Base-by-base conservation (phyloP, 2,888 invertebrate genomes). In the Cetonia aurata region DNA sequence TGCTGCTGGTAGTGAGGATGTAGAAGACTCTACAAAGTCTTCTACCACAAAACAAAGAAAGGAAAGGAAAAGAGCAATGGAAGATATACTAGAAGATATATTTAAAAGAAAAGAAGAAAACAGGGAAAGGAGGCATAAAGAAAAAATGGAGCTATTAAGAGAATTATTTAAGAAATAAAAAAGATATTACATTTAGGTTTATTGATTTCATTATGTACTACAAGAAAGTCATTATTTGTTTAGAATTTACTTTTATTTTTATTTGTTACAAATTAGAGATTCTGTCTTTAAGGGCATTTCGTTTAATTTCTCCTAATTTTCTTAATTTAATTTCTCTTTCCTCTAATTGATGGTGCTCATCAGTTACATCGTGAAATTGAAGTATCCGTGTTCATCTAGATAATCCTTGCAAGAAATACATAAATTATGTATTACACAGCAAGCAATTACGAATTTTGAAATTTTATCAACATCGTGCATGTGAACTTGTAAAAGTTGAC, bases 351-450 rank as follows among this genome's bases (percentile, higher is more conserved):
- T 19, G 19, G 0, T 6, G 19, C 6, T 57, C 56, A 57, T 3
- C 3, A 41, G n/a, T n/a, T n/a, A 15, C 56, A 41, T 41, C 13
- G n/a, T 15, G 6, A 12, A 4, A 33, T 25, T 53, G 3, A 19
- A 25, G 25, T 0, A 19, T 17, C 9, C 42, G 17, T 19, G 19
- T 48, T 44, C 57, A 13, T 71, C 71, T 10, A 71, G 25, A 15
- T 70, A 52, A 65, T 80, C 78, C 46, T 77, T 62, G 44, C 70
- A 52, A 10, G 73, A 71, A 8, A 78, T 76, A 66, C 79, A 79
- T 19, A 78, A 67, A 68, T 79, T 79, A 44, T 80, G 77, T 15
- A 79, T 52, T n/a, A 76, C 75, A 73, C 79, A 79, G 67, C 77
- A 78, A 12, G 73, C 65, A 17, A 78, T 71, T 50, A 79, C 73